These are phyloP conservation scores for Charaxes varanes DNA, from an alignment of 1,140 invertebrate genomes.

Conservation along the genomic window DNA sequence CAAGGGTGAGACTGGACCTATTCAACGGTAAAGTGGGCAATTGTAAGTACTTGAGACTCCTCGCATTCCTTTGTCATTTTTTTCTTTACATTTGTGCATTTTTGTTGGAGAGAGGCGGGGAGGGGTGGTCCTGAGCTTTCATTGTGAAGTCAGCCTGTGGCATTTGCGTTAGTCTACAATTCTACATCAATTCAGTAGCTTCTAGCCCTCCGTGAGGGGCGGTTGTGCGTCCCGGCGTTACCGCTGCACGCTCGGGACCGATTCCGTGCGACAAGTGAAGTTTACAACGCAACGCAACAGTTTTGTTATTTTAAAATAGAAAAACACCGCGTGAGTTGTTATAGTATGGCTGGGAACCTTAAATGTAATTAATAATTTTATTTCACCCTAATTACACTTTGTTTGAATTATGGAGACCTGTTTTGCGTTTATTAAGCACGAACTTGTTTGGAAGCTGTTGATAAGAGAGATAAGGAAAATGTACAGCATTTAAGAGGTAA, in stretches of 20 bases:
- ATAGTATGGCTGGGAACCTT: constrained; percentile 20
- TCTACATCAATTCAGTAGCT: constrained; percentile 47
- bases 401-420: constrained; percentile 8
- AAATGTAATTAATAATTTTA: not conserved
- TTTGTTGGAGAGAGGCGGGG: constrained; percentile 42
- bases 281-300: constrained; percentile 13
- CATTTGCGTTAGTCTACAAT: constrained; percentile 28
- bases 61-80: constrained; percentile 50
- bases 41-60: constrained; percentile 38
- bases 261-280: constrained; percentile 16
- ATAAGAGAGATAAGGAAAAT: constrained; percentile 16
- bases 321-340: too few relatives aligned
- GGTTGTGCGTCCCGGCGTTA: constrained; percentile 30
- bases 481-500: constrained; percentile 10
- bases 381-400: not conserved
- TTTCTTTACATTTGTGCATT: constrained; percentile 59
- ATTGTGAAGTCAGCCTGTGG: constrained; percentile 38
- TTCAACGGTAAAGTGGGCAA: constrained; percentile 37
- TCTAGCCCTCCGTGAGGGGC: constrained; percentile 40
- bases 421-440: constrained; percentile 11
- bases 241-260: constrained; percentile 4
- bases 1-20: constrained; percentile 23
- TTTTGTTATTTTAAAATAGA: constrained; percentile 9
- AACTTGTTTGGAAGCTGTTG: constrained; percentile 13
- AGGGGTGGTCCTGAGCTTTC: constrained; percentile 38